Percentiles rank a stretch among this genome's conserved stretches.
Conservation (phyloP, 2,797 vertebrate species). For the Xiphorhynchus erythropygius region DNA sequence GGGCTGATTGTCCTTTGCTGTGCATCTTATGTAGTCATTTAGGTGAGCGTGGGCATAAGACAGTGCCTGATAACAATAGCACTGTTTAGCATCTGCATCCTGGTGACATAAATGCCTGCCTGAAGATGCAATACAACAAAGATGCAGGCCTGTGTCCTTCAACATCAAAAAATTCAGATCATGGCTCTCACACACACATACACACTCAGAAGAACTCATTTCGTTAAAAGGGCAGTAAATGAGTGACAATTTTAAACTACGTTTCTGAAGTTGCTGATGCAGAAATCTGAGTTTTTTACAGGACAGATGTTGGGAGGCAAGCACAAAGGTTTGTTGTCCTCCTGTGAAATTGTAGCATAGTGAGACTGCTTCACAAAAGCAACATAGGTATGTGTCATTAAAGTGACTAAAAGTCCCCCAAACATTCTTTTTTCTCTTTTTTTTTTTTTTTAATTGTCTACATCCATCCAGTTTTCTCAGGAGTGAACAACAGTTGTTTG, state of each 20-base stretch:
- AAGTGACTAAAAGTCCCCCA: neutral
- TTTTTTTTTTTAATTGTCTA: neutral
- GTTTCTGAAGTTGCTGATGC: neutral
- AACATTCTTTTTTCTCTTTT: neutral
- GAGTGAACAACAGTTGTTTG: neutral
- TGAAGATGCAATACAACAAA: neutral
- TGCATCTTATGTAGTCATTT: neutral
- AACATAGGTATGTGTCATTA: neutral
- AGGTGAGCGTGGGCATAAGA: fast-evolving
- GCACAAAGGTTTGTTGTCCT: neutral
- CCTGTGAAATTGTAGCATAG: neutral
- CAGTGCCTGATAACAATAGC: neutral
- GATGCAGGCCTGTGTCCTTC: neutral
- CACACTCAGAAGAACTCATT: fast-evolving
- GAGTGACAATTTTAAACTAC: neutral
- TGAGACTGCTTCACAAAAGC: neutral
- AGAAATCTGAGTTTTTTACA: neutral
- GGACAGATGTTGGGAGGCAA: neutral
- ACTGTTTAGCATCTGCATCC: neutral
- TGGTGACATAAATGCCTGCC: neutral
- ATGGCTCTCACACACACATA: neutral
- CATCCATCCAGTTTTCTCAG: neutral
- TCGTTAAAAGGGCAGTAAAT: neutral
- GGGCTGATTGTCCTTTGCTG: conserved; percentile 28
- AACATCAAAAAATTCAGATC: fast-evolving